Evolutionary conservation across 2,888 invertebrate genomes (phyloP).

Genomic region (Bugulina stolonifera): DNA sequence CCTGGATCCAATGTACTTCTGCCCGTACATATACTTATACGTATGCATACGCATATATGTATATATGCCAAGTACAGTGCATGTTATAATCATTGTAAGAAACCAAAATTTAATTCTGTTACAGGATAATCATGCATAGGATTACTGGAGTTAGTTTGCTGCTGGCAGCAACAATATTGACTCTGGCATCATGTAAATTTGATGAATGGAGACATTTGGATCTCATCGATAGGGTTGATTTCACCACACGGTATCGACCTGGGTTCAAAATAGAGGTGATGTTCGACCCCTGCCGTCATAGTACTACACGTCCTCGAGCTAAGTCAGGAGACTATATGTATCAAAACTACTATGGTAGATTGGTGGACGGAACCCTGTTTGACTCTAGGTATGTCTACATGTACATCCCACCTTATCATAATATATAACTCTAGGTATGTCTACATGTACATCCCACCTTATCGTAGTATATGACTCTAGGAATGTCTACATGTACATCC

Average conservation of each 20-base stretch:
- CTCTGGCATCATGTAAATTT: background rate
- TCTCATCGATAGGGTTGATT: background rate
- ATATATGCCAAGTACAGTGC: too few species aligned
- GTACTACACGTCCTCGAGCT: background rate
- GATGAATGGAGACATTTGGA: background rate
- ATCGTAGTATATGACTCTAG: conserved; percentile 17
- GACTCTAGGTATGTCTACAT: conserved; percentile 26
- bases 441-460: too few species aligned
- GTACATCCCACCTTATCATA: background rate
- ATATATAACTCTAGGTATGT: conserved; percentile 25
- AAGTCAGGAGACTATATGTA: conserved; percentile 20
- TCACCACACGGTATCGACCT: background rate
- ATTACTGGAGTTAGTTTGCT: background rate
- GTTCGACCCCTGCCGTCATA: background rate
- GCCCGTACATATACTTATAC: too few species aligned
- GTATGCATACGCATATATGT: too few species aligned
- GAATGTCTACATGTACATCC: too few species aligned
- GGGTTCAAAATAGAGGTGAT: background rate
- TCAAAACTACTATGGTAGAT: conserved; percentile 5
- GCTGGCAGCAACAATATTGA: background rate
- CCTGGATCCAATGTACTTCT: too few species aligned
- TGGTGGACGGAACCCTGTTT: conserved; percentile 14
- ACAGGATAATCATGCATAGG: background rate
- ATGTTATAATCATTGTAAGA: too few species aligned
- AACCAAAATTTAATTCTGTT: too few species aligned